Conservation (phyloP, 2,888 invertebrate genomes). For the Drepana falcataria region DNA sequence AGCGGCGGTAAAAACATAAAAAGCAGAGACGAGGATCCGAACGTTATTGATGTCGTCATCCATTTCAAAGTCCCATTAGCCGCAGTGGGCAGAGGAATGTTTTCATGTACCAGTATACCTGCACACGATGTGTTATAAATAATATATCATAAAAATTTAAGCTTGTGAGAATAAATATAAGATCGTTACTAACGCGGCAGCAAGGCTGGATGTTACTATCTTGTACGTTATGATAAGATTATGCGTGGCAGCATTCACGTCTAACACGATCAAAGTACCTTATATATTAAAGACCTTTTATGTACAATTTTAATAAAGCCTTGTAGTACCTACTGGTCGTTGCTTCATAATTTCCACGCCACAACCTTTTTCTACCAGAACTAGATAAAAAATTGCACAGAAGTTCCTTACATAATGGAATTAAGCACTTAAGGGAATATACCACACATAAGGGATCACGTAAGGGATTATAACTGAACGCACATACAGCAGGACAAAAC, state of each 20-base stretch:
- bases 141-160: constrained; percentile 9
- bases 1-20: constrained; percentile 55
- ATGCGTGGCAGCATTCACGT: background rate
- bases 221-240: background rate
- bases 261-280: background rate
- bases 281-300: no score
- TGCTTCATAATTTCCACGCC: no score
- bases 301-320: no score
- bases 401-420: no score
- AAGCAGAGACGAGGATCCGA: constrained; percentile 42
- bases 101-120: constrained; percentile 1
- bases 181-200: background rate
- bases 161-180: background rate
- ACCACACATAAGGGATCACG: no score
- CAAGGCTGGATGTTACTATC: background rate
- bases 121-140: constrained; percentile 4
- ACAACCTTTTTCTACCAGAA: no score
- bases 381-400: no score
- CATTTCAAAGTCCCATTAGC: constrained; percentile 54
- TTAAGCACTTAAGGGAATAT: no score
- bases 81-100: constrained; percentile 23
- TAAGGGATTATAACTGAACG: no score
- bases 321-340: no score
- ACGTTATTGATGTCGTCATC: constrained; percentile 53
- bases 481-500: no score